Evolutionary conservation across 2,888 invertebrate species (phyloP).

Genomic region (Mimachlamys varia): DNA sequence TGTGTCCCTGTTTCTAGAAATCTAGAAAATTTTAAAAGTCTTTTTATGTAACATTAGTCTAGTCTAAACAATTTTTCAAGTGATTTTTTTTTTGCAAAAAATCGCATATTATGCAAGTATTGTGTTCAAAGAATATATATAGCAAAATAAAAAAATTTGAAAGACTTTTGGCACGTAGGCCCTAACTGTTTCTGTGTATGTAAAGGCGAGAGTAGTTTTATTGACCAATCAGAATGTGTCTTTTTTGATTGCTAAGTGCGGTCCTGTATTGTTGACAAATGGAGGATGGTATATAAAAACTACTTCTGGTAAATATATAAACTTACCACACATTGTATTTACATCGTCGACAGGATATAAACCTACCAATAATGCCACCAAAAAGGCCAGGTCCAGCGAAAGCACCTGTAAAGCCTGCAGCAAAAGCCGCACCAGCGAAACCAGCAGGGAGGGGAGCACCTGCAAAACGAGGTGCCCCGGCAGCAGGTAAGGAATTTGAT

Average conservation of each 20-base stretch:
- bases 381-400: constrained; percentile 65
- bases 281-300: constrained; percentile 46
- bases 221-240: constrained; percentile 48
- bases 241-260: constrained; percentile 57
- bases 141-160: no score
- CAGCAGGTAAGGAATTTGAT: constrained; percentile 40
- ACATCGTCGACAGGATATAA: neutral
- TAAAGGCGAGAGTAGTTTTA: neutral
- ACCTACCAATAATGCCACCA: constrained; percentile 61
- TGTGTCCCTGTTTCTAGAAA: no score
- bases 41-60: no score
- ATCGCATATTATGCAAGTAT: no score
- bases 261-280: constrained; percentile 61
- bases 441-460: constrained; percentile 52
- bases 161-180: no score
- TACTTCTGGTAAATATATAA: neutral
- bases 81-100: no score
- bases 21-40: no score
- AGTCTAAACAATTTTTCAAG: no score
- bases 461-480: constrained; percentile 43
- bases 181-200: no score
- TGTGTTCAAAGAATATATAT: no score
- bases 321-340: neutral
- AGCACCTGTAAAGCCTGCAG: constrained; percentile 52
- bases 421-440: constrained; percentile 55